Conservation (phyloP, 2,797 vertebrate species). For the Pseudocheirus occidentalis region DNA sequence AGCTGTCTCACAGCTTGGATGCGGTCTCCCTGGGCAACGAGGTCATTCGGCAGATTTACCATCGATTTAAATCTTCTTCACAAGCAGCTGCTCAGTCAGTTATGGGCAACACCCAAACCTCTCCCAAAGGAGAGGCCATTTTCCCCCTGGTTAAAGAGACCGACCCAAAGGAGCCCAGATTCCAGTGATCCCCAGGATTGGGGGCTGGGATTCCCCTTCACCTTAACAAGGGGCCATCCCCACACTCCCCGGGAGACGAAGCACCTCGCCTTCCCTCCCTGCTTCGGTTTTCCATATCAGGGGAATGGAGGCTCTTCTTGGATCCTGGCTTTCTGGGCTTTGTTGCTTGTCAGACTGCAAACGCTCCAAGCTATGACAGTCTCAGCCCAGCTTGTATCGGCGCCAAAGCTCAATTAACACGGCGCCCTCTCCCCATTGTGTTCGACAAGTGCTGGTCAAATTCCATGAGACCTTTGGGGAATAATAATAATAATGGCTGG, state of each 20-base stretch:
- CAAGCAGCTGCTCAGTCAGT: background rate
- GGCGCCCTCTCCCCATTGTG: background rate
- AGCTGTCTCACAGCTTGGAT: background rate
- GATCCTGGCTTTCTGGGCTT: background rate
- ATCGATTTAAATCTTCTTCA: background rate
- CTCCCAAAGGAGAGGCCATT: background rate
- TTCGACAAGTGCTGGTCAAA: background rate
- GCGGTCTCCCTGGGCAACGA: background rate
- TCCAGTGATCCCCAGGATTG: background rate
- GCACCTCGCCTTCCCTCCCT: background rate
- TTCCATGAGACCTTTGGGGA: background rate
- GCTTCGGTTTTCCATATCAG: background rate
- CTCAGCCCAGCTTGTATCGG: background rate
- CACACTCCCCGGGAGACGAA: background rate
- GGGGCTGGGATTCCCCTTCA: background rate
- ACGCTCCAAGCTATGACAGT: background rate
- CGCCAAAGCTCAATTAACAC: background rate
- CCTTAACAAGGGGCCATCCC: background rate
- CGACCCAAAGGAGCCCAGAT: background rate
- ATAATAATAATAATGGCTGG: background rate
- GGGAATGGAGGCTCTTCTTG: background rate
- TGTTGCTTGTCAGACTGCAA: background rate
- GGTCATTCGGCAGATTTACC: background rate
- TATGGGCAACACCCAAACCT: background rate
- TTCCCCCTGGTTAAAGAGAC: background rate